phyloP scores from a whole-genome alignment of 2,888 invertebrate species.

The Plemyria rubiginata region DNA sequence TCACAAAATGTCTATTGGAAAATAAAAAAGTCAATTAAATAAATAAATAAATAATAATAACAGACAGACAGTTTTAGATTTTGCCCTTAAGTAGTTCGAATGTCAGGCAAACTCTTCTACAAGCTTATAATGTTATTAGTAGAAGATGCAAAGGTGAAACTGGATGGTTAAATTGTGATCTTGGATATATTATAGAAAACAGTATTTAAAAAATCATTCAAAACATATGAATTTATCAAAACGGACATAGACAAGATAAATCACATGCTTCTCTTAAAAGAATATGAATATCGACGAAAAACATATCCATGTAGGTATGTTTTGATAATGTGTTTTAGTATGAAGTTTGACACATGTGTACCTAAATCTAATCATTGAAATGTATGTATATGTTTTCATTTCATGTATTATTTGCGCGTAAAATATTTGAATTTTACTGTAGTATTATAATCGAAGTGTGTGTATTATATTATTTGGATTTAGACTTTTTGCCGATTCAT shows the following conservation, averaged over 20 bases:
- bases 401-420: too few species aligned
- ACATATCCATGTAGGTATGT: not conserved
- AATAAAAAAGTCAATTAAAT: not conserved
- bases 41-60: not conserved
- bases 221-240: not conserved
- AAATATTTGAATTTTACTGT: too few species aligned
- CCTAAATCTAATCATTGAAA: constrained; percentile 1
- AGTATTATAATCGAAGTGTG: too few species aligned
- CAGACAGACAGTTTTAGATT: too few species aligned
- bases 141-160: not conserved
- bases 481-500: not conserved
- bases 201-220: not conserved
- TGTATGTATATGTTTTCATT: too few species aligned
- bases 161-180: not conserved
- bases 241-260: not conserved
- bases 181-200: constrained; percentile 1
- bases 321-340: constrained; percentile 10
- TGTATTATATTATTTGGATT: not conserved
- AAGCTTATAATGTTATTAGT: too few species aligned
- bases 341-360: constrained; percentile 15
- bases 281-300: not conserved
- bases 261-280: not conserved
- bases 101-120: too few species aligned
- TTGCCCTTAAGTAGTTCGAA: too few species aligned
- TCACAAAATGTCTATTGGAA: not conserved